These are phyloP conservation scores for Platycnemis pennipes DNA, from an alignment of 2,888 invertebrate genomes.

Conservation along the genomic window DNA sequence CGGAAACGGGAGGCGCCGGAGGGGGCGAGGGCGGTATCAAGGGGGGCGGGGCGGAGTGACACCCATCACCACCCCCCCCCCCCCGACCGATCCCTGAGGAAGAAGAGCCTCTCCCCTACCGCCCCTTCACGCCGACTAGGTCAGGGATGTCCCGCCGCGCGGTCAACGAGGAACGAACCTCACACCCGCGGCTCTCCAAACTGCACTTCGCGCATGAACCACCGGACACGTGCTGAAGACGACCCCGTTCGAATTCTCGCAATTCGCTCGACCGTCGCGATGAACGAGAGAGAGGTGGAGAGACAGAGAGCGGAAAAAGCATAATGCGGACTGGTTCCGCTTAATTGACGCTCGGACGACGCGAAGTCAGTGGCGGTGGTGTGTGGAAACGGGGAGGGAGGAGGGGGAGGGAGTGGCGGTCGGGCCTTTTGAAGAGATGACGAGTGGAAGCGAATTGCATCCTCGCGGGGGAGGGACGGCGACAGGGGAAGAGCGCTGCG, in stretches of 20 bases:
- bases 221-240: background rate
- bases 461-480: background rate
- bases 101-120: background rate
- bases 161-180: background rate
- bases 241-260: background rate
- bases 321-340: background rate
- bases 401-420: background rate
- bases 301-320: background rate
- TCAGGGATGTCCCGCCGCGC: slow-evolving; percentile 20
- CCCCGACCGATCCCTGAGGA: background rate
- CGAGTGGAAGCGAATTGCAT: background rate
- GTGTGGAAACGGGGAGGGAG: background rate
- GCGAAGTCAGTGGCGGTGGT: background rate
- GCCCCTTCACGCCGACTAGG: background rate
- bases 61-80: background rate
- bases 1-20: background rate
- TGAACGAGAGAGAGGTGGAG: background rate
- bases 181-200: background rate
- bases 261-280: background rate
- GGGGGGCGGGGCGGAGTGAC: background rate
- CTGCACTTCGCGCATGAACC: background rate
- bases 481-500: too few relatives aligned
- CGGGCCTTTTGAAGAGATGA: too few relatives aligned
- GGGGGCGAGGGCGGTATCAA: background rate
- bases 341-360: background rate